phyloP scores from a whole-genome alignment of 2,113 vertebrate genomes.

The Emydocephalus ijimae region DNA sequence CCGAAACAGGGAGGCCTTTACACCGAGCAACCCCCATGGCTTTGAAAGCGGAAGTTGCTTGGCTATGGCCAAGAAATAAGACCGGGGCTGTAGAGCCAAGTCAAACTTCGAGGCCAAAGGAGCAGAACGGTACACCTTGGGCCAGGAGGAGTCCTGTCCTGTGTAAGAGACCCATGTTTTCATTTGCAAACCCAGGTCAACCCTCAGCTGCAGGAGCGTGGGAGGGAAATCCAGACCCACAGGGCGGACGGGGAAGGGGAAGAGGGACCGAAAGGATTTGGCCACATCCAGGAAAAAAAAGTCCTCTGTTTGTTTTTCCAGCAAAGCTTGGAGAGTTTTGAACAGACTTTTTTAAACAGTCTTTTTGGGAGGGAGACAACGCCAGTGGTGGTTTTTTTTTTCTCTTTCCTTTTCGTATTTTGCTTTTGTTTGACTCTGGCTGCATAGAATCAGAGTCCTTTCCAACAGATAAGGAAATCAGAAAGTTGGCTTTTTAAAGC shows the following conservation, averaged over 20 bases:
- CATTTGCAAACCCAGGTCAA: background rate
- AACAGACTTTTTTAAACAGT: background rate
- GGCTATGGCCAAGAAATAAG: background rate
- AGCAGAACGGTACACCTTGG: background rate
- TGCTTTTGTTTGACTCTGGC: background rate
- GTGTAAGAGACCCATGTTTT: background rate
- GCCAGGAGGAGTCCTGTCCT: too few species aligned
- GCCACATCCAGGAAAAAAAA: conserved; percentile 60
- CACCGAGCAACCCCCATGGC: background rate
- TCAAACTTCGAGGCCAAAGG: background rate
- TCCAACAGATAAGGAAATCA: conserved; percentile 46
- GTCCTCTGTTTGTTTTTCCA: conserved; percentile 67
- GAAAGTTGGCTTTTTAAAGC: background rate
- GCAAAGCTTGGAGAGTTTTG: background rate
- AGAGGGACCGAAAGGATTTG: conserved; percentile 22
- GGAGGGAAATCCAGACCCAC: conserved; percentile 20
- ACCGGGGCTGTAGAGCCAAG: background rate
- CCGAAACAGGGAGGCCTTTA: background rate
- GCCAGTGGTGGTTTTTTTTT: background rate
- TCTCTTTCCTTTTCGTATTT: background rate
- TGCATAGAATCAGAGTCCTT: conserved; percentile 38
- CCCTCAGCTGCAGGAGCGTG: fast-evolving
- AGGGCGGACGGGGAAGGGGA: background rate
- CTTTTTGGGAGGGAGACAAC: background rate
- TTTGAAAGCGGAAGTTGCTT: background rate